Evolutionary conservation across 2,113 vertebrate species (phyloP), one percentile per base, ranked within the genome.

Genomic region (Pelvicachromis taeniatus): DNA sequence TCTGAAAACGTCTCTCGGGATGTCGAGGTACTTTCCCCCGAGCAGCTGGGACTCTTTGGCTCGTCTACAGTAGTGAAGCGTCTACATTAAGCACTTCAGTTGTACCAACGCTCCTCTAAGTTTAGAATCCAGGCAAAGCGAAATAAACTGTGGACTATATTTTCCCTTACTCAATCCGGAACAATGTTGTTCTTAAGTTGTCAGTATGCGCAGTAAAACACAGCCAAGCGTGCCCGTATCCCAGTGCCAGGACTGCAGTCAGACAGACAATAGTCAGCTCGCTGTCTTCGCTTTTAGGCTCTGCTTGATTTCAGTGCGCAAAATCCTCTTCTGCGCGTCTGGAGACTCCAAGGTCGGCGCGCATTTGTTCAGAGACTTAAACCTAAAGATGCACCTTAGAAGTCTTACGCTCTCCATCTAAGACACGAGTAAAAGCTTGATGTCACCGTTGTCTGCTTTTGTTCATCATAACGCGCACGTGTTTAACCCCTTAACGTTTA

Each of bases 331-430:
- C 87, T 80, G 89, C 52, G 90, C 90, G 91, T 87, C 87, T 93
- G 91, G 88, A 92, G 87, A 84, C 82, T 88, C 90, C 90, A 63
- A 90, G 92, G 68, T 89, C 88, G 82, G 85, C 59, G 90, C 92
- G 91, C 89, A 86, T 87, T 83, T 63, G 84, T 26, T 83, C 56
- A 33, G 48, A 75, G 89, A 83, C 73, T 54, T 85, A 85, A 53
- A 85, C 53, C 65, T 38, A 38, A 63, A 85, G 48, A 88, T 58
- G 65, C 80, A 6, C 63, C 54, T 50, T 11, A 85, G 81, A 84
- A 81, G 82, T 73, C 85, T 84, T n/a, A 48, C 87, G 80, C 83
- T 52, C 87, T 78, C 61, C 68, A 50, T 85, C 75, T 31, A 42
- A 42, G 63, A 86, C 55, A 86, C 80, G 81, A 88, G 82, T 75